A percentile compares a stretch with the other conserved stretches of the same genome.
Conservation (phyloP, 2,888 invertebrate genomes). For the Zootermopsis nevadensis region DNA sequence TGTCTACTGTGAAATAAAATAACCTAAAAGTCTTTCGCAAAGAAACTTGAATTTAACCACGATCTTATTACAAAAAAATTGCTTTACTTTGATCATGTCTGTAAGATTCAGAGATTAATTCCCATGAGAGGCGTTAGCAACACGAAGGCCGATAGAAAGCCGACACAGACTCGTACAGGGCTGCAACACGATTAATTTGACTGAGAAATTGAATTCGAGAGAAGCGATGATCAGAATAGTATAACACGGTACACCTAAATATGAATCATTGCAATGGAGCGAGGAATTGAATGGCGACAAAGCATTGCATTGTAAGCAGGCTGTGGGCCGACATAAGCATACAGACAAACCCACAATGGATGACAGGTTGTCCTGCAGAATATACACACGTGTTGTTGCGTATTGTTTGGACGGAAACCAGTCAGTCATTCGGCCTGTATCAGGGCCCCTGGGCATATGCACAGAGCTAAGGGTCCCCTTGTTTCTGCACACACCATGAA, state of each 20-base stretch:
- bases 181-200: no score
- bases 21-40: no score
- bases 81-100: no score
- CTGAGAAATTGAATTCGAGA: no score
- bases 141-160: no score
- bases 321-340: background rate
- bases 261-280: background rate
- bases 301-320: background rate
- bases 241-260: background rate
- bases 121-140: no score
- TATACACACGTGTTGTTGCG: background rate
- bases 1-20: no score
- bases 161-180: no score
- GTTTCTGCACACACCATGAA: background rate
- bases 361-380: background rate
- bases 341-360: background rate
- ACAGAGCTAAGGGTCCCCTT: background rate
- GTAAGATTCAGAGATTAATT: no score
- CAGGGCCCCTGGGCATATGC: background rate
- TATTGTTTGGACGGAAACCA: slow-evolving; percentile 5
- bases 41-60: no score
- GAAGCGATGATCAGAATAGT: no score
- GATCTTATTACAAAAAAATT: no score
- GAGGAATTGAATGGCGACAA: slow-evolving; percentile 1
- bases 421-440: background rate